phyloP scores from a whole-genome alignment of 23 tunicate genomes.

The Trididemnum nubilum region DNA sequence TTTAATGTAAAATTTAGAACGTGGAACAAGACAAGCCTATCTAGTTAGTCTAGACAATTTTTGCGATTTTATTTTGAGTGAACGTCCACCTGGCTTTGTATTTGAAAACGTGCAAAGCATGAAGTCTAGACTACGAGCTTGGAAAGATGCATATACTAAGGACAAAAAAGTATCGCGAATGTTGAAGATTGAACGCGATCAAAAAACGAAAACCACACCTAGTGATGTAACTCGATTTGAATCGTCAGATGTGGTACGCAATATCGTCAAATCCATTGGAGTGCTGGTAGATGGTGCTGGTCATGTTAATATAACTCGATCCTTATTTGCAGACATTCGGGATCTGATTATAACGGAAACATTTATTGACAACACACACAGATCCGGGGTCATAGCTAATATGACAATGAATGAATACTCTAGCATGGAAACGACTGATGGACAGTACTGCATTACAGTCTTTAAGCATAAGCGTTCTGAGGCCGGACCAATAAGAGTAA shows the following conservation, averaged over 20 bases:
- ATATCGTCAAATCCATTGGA: not conserved
- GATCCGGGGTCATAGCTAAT: constrained; percentile 13
- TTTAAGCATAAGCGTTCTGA: constrained; percentile 3
- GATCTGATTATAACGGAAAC: constrained; percentile 4
- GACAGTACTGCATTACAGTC: constrained; percentile 1
- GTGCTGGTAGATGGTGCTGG: not conserved
- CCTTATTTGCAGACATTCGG: not conserved
- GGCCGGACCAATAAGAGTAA: constrained; percentile 17
- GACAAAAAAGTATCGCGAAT: not conserved
- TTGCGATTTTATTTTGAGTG: not conserved
- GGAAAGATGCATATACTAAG: not conserved
- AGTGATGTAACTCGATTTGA: not conserved
- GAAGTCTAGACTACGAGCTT: not conserved
- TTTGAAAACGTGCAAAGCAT: not conserved
- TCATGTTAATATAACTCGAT: not conserved
- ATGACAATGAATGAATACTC: constrained; percentile 9
- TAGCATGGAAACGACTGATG: not conserved
- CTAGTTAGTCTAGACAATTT: not conserved
- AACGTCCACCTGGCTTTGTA: not conserved
- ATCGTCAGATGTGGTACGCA: not conserved
- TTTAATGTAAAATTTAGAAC: too few species aligned
- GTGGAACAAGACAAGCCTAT: not conserved
- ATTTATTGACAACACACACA: constrained; percentile 19
- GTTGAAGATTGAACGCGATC: not conserved
- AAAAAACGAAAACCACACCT: not conserved